Base-by-base conservation (phyloP, 2,113 vertebrate genomes). In the Hippocampus barbouri region DNA sequence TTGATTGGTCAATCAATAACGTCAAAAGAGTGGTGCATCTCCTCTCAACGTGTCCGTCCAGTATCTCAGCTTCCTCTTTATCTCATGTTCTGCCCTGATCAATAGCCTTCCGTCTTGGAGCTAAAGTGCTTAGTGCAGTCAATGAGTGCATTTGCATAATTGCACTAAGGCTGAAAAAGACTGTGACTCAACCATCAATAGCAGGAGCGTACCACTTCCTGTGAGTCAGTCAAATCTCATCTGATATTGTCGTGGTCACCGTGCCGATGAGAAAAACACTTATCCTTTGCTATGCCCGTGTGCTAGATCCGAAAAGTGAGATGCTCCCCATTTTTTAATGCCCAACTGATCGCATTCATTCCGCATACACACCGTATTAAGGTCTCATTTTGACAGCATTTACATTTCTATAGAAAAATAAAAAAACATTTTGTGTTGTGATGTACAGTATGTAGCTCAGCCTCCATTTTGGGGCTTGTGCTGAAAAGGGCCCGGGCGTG, bases 101-200 rank as follows among this genome's bases (percentile, higher is more conserved):
- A 86, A 91, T 89, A 87, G 68, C 67, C 70, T 79, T 66, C 64
- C 34, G 47, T 83, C 77, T 75, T 75, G 80, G 70, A 83, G 62
- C 72, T 77, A 72, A 84, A 87, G 79, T 81, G 51, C 77, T 86
- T 68, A 73, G 83, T 68, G 74, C 86, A 54, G 51, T 82, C 84
- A 90, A 56, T 83, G 63, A 75, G 4, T 16, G 68, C 71, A 88
- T 90, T 82, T 87, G 72, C 87, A 90, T 90, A 85, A 90, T 89
- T 89, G 78, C 81, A 78, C 71, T 59, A 57, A 74, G 66, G 68
- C 68, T 85, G 82, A 77, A 79, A 81, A 77, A 63, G 43, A 83
- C 51, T 71, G 25, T 7, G 59, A 25, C 23, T 27, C 18, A 0
- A 62, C 70, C 54, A 30, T 47, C 23, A 49, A 72, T 57, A 57